Percentiles rank a stretch among this genome's conserved stretches.
phyloP scores from a whole-genome alignment of 2,888 invertebrate genomes.

The Gymnosoma rotundatum region DNA sequence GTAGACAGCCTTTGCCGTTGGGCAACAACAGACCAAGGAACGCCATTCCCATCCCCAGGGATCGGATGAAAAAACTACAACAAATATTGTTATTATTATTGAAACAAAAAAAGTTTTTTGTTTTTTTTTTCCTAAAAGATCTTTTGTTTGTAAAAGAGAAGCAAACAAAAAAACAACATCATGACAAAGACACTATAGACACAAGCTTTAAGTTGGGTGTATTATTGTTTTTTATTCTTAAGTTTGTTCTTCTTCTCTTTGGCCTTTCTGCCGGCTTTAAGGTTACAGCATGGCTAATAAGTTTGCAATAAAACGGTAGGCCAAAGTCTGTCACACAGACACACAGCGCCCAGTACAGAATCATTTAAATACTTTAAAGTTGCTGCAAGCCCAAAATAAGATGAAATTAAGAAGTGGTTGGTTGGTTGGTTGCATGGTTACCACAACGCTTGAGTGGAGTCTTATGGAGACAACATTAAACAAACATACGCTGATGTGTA shows the following conservation, averaged over 20 bases:
- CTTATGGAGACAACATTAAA: conserved; percentile 54
- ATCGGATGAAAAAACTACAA: conserved; percentile 45
- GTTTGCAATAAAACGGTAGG: conserved; percentile 78
- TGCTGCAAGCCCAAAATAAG: conserved; percentile 14
- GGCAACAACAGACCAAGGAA: conserved; percentile 71
- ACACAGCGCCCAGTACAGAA: conserved; percentile 51
- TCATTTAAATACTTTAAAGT: conserved; percentile 49
- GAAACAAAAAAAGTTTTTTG: conserved; percentile 39
- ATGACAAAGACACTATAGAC: conserved; percentile 43
- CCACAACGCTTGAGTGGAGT: conserved; percentile 40
- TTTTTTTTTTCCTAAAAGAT: conserved; percentile 34
- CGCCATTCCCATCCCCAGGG: conserved; percentile 70
- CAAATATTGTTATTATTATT: conserved; percentile 66
- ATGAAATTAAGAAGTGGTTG: conserved; percentile 12
- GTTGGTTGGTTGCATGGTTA: conserved; percentile 23
- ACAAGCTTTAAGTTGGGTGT: conserved; percentile 36
- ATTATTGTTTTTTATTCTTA: conserved; percentile 46
- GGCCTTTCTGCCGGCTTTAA: conserved; percentile 47
- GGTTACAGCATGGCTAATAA: conserved; percentile 75
- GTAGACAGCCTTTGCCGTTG: conserved; percentile 69
- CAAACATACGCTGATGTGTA: conserved; percentile 13
- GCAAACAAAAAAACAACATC: conserved; percentile 31
- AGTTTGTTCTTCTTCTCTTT: not conserved
- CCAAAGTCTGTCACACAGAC: conserved; percentile 71
- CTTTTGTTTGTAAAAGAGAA: conserved; percentile 57